Percentiles rank a stretch among this genome's conserved stretches.
Conservation (phyloP, 2,797 vertebrate species). For the Gymnopithys bicolor region DNA sequence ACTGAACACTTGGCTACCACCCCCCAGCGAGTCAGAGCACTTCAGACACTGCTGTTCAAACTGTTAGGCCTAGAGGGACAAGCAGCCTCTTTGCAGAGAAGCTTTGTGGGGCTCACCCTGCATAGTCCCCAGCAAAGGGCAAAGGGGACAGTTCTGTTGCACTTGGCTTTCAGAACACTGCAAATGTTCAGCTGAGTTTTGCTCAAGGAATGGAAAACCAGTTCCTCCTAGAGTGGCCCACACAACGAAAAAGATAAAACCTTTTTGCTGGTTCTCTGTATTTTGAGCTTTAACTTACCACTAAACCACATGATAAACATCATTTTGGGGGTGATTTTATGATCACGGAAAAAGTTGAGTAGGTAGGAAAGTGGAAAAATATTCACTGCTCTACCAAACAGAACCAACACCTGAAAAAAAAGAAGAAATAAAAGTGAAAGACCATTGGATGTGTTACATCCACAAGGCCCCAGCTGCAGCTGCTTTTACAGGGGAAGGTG, state of each 20-base stretch:
- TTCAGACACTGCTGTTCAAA: neutral
- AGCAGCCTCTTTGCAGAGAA: neutral
- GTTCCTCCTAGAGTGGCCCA: neutral
- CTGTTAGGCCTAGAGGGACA: neutral
- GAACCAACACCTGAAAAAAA: conserved; percentile 87
- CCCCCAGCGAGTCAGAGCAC: neutral
- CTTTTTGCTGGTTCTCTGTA: neutral
- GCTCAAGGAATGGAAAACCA: neutral
- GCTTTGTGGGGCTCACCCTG: neutral
- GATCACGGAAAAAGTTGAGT: conserved; percentile 97
- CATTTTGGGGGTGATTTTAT: conserved; percentile 99
- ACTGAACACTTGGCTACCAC: neutral
- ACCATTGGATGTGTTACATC: neutral
- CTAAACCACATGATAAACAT: conserved; percentile 99
- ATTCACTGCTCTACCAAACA: conserved; percentile 94
- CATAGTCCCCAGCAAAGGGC: neutral
- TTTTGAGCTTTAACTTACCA: conserved; percentile 80
- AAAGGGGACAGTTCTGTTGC: neutral
- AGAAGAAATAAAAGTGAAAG: neutral
- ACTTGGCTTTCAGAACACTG: neutral
- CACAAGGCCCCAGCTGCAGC: accelerated
- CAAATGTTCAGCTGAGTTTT: neutral
- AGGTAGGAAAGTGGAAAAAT: conserved; percentile 97
- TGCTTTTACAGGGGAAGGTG: neutral
- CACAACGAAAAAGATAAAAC: neutral